Base-by-base conservation (phyloP, 2,797 vertebrate species). In the Myotis myotis region DNA sequence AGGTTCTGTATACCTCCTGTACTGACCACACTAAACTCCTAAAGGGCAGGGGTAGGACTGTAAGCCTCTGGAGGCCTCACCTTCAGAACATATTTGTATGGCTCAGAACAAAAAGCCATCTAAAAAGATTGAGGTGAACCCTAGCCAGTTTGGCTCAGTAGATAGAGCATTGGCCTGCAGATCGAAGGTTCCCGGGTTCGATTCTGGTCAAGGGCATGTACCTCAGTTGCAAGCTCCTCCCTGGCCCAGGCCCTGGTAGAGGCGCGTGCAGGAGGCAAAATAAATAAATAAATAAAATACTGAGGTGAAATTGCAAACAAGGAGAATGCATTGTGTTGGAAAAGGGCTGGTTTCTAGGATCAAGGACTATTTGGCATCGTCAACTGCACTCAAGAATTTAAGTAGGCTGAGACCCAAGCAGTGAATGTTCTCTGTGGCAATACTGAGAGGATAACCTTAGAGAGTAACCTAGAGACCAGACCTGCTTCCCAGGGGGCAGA, bases 401-500 rank as follows among this genome's bases (percentile, higher is more conserved):
- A 53, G 74, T 11, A 91, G 70, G 66, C 85, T 71, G 70, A 79
- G n/a, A 44, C 38, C 51, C 25, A 53, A 84, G 60, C 19, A 38
- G n/a, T 71, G 90, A 93, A 72, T n/a, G 16, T 47, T 83, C n/a
- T 7, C 72, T 79, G 71, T 49, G 83, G 89, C 38, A 62, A 75
- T 28, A 89, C 53, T 2, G 2, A 83, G 17, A 60, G 16, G 6
- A 28, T 87, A 49, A 88, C 36, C 76, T 93, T 47, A 25, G 81
- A 96, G 94, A 23, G 22, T 15, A 28, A 71, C 55, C 10, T 70
- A 93, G 66, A 89, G 49, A 76, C 87, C 86, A 96, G 92, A 28
- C 28, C 25, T n/a, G 70, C 68, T 96, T 96, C 51, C 20, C 75
- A 93, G 68, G 87, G 60, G 66, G 62, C 92, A 92, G 49, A 64